Evolutionary conservation across 2,888 invertebrate species (phyloP), one percentile per base, ranked within the genome.

Genomic region (Ectobius pallidus): DNA sequence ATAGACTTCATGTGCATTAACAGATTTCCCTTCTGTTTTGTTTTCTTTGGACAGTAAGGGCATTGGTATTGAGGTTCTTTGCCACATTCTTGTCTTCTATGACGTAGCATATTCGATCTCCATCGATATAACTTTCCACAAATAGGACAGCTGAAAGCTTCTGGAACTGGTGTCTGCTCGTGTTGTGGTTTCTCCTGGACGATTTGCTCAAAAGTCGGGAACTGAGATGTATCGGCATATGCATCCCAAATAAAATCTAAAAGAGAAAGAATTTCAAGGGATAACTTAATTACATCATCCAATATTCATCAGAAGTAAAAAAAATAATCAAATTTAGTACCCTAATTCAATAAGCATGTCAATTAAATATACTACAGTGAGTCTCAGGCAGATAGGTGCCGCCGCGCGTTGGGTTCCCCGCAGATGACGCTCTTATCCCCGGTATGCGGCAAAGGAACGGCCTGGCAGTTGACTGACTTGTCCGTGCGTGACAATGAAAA

Each of bases 51-150:
- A 42, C 74, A 74, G 34, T 65, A 68, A 20, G 75, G 75, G 42
- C 77, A 77, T 32, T 74, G 69, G 55, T 72, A 74, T 34, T 73
- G 76, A 0, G 78, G 79, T 67, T 75, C 75, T 65, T 75, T 75
- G 34, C 77, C 77, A 65, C 77, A 77, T 69, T 77, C 79, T 25
- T 65, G 72, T 4, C 72, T 63, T 16, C 20, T 58, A 49, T 74
- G 74, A 16, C 72, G 39, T 20, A 70, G 16, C 62, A 74, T 63
- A 27, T 80, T 80, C 69, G 79, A 78, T 46, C 75, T 77, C 67
- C 76, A 75, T 22, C 76, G 76, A 67, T 78, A 79, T 16, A 73
- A 74, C 32, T 77, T 77, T 39, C 76, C 77, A 72, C 80, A 79
- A 49, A 72, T 74, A 14, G 77, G 76, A 55, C 79, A 80, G 2